Conservation (phyloP, 92 coral and sea anemone genomes). For the Zoanthus solanderi region DNA sequence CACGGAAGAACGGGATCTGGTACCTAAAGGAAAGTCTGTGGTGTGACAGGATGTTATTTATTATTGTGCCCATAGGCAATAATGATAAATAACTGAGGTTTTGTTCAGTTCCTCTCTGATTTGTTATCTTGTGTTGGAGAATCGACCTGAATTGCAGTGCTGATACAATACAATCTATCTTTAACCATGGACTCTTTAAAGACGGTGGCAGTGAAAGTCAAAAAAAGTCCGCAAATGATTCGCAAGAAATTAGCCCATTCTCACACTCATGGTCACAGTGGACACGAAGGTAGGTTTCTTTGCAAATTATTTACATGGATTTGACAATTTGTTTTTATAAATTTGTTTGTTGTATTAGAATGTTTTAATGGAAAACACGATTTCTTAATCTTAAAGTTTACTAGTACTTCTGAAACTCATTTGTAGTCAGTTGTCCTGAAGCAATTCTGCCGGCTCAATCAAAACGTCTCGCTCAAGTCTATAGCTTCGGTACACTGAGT, state of each 20-base stretch:
- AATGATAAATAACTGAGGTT: background rate
- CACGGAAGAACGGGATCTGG: constrained; percentile 24
- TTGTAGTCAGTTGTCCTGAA: background rate
- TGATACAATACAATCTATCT: background rate
- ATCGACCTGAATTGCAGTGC: background rate
- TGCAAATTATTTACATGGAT: too few species aligned
- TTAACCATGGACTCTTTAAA: constrained; percentile 80
- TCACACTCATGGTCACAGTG: constrained; percentile 38
- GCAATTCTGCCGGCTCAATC: too few species aligned
- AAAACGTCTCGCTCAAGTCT: too few species aligned
- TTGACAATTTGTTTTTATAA: background rate
- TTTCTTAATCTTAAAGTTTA: background rate
- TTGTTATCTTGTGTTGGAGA: background rate
- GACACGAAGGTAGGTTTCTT: constrained; percentile 65
- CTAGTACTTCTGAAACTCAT: too few species aligned
- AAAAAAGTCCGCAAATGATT: constrained; percentile 90
- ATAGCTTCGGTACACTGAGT: too few species aligned
- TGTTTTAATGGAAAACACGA: too few species aligned
- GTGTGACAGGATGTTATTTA: background rate
- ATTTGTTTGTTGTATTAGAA: background rate
- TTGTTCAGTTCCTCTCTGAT: background rate
- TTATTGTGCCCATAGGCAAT: background rate
- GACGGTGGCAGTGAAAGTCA: constrained; percentile 89
- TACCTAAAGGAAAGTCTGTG: constrained; percentile 15
- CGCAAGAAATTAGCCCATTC: constrained; percentile 71